These are phyloP conservation scores for Limnephilus lunatus DNA, from an alignment of 2,888 invertebrate species.

Conservation along the genomic window DNA sequence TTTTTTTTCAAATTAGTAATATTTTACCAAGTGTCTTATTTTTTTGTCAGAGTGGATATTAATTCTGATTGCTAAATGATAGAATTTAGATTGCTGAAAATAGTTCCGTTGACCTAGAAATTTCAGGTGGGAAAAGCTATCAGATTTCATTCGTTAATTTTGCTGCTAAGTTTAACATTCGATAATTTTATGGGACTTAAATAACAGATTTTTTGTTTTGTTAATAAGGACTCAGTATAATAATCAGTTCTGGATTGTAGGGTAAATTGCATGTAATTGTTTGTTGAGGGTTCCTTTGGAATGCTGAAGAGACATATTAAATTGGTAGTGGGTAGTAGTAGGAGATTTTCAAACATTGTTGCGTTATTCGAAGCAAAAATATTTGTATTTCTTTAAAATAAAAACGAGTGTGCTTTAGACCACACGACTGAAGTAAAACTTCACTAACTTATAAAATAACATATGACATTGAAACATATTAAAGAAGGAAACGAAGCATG, in stretches of 20 bases:
- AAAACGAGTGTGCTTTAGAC: too few species aligned
- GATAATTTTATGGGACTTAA: not conserved
- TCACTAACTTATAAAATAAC: too few species aligned
- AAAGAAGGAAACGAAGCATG: too few species aligned
- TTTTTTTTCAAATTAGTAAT: not conserved
- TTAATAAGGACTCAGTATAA: not conserved
- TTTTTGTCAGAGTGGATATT: not conserved
- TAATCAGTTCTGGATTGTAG: not conserved
- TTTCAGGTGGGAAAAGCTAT: too few species aligned
- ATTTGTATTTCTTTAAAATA: too few species aligned
- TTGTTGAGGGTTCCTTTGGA: not conserved
- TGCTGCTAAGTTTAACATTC: not conserved
- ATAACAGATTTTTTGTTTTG: not conserved
- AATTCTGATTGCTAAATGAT: not conserved
- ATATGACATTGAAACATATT: too few species aligned
- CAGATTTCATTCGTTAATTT: too few species aligned
- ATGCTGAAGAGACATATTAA: not conserved
- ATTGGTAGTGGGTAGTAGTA: too few species aligned
- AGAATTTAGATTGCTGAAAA: not conserved
- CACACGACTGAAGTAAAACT: too few species aligned
- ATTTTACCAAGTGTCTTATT: not conserved
- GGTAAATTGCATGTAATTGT: not conserved
- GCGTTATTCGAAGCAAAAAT: too few species aligned
- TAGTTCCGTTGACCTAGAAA: not conserved
- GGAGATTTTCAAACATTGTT: too few species aligned